Evolutionary conservation across 2,113 vertebrate species (phyloP).

Genomic region (Rafetus swinhoei): DNA sequence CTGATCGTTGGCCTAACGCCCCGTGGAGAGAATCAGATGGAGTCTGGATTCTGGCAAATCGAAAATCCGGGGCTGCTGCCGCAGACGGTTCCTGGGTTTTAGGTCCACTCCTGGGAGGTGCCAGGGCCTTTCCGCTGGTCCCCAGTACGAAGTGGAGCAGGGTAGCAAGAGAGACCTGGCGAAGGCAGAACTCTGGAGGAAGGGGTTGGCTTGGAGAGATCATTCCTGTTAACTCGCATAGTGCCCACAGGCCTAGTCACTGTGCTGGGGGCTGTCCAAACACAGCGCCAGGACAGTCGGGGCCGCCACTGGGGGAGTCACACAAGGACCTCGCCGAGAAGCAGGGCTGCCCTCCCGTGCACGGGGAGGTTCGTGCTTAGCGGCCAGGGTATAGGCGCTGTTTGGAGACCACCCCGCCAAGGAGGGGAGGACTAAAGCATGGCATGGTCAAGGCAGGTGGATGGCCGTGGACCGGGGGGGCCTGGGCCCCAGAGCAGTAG

Average conservation of each 20-base stretch:
- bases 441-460: too few relatives aligned
- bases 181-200: neutral
- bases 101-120: neutral
- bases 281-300: too few relatives aligned
- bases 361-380: neutral
- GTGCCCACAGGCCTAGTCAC: neutral
- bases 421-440: too few relatives aligned
- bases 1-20: conserved; percentile 9
- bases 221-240: neutral
- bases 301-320: neutral
- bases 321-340: neutral
- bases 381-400: neutral
- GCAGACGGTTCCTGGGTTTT: conserved; percentile 6
- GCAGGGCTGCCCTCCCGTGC: too few relatives aligned
- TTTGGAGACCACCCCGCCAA: neutral
- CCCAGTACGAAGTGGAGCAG: neutral
- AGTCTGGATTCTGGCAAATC: neutral
- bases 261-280: neutral
- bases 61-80: neutral
- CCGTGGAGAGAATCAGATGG: conserved; percentile 13
- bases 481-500: neutral
- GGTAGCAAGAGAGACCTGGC: neutral
- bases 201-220: neutral
- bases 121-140: neutral
- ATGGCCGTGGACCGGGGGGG: too few relatives aligned